These are phyloP conservation scores for Matsumyia berberina DNA, from an alignment of 2,888 invertebrate genomes.

Conservation along the genomic window DNA sequence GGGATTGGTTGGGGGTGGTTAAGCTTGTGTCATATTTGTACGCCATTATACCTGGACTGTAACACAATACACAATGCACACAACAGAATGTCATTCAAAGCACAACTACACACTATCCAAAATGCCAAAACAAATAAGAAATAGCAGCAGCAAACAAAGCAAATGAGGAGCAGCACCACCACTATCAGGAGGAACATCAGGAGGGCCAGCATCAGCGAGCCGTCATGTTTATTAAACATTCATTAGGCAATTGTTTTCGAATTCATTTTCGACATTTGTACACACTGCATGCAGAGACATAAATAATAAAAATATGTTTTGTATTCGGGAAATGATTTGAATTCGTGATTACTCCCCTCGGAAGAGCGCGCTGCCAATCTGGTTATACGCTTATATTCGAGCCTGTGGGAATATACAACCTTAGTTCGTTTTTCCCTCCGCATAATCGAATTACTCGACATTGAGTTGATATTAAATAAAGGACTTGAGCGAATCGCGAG, in stretches of 20 bases:
- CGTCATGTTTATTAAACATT: constrained; percentile 59
- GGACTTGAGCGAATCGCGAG: neutral
- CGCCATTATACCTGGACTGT: constrained; percentile 24
- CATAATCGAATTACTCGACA: constrained; percentile 10
- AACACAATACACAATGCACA: constrained; percentile 7
- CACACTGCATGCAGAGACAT: constrained; percentile 17
- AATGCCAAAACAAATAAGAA: constrained; percentile 2
- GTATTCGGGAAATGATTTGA: constrained; percentile 59
- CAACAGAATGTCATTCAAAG: constrained; percentile 9
- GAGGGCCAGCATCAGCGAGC: constrained; percentile 13
- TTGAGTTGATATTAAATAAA: neutral
- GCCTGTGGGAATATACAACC: neutral
- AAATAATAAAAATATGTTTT: constrained; percentile 56
- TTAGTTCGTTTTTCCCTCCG: neutral
- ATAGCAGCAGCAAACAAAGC: constrained; percentile 15
- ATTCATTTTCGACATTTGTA: constrained; percentile 53
- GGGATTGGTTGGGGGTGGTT: constrained; percentile 1
- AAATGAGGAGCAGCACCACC: constrained; percentile 6
- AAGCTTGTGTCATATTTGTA: constrained; percentile 39
- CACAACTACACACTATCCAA: neutral
- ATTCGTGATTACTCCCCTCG: constrained; percentile 60
- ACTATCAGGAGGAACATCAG: constrained; percentile 24
- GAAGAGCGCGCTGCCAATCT: constrained; percentile 8
- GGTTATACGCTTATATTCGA: neutral
- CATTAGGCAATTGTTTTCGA: constrained; percentile 67